Conservation (phyloP, 2,113 vertebrate genomes). For the Gorilla gorilla region DNA sequence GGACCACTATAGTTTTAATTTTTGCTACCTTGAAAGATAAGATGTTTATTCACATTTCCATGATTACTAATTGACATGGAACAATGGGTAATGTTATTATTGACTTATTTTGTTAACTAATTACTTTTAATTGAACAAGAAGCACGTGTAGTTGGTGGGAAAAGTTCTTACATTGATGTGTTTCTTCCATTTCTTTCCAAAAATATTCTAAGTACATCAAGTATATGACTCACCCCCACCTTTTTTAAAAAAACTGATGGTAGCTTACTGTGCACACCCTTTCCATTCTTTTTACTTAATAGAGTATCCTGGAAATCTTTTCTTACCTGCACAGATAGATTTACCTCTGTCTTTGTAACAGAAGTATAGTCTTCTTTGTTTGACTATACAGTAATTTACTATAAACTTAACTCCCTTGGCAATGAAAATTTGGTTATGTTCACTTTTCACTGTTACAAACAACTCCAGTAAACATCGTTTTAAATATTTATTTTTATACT, state of each 20-base stretch:
- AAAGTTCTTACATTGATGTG: not conserved
- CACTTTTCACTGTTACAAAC: not conserved
- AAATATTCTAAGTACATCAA: not conserved
- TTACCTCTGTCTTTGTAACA: not conserved
- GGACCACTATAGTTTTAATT: not conserved
- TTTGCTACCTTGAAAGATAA: not conserved
- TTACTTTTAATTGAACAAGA: conserved; percentile 9
- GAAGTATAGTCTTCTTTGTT: not conserved
- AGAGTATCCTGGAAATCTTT: not conserved
- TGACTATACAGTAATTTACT: not conserved
- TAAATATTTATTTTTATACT: not conserved
- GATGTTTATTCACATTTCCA: not conserved
- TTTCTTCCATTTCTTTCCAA: not conserved
- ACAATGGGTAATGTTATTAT: not conserved
- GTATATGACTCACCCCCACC: not conserved
- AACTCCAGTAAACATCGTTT: not conserved
- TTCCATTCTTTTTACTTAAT: not conserved
- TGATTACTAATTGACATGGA: not conserved
- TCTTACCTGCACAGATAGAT: not conserved
- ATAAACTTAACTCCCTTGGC: not conserved
- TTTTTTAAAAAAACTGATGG: not conserved
- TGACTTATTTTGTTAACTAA: not conserved
- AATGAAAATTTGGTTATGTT: not conserved
- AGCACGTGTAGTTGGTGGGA: not conserved
- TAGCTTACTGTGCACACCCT: not conserved